Evolutionary conservation across 30 jellyfish, hydroid and myxozoan genomes (phyloP).

Genomic region (Cassiopea andromeda): DNA sequence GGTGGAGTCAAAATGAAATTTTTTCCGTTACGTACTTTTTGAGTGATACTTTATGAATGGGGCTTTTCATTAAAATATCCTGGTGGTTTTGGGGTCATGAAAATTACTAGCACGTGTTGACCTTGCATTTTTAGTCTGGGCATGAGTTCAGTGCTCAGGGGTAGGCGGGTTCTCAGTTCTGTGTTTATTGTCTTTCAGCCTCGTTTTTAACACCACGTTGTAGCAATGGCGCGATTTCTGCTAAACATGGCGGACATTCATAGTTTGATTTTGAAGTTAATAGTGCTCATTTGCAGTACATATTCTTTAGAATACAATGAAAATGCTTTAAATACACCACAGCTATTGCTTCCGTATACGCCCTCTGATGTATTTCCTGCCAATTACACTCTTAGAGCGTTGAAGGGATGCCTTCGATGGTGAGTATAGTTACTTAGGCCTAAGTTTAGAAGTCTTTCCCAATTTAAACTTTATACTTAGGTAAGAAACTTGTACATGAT

Average conservation of each 20-base stretch:
- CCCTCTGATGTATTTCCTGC: constrained; percentile 72
- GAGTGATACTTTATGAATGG: no score
- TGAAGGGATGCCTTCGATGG: constrained; percentile 93
- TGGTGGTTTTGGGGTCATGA: no score
- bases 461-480: no score
- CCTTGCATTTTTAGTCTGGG: no score
- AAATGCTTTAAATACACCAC: constrained; percentile 86
- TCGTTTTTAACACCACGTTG: constrained; percentile 11
- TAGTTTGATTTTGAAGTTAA: background rate
- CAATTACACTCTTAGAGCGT: constrained; percentile 80
- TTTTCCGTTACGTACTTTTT: no score
- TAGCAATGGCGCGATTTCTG: constrained; percentile 29
- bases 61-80: no score
- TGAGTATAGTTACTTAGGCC: constrained; percentile 14
- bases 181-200: background rate
- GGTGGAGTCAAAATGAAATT: no score
- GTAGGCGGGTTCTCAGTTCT: no score
- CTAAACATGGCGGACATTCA: background rate
- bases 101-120: no score
- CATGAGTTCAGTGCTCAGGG: no score
- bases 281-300: background rate
- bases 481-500: no score
- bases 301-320: constrained; percentile 40
- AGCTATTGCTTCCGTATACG: constrained; percentile 84
- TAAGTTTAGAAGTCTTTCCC: no score